Evolutionary conservation across 30 jellyfish, hydroid and myxozoan species (phyloP), one percentile per base, ranked within the genome.

Genomic region (Turritopsis dohrnii): DNA sequence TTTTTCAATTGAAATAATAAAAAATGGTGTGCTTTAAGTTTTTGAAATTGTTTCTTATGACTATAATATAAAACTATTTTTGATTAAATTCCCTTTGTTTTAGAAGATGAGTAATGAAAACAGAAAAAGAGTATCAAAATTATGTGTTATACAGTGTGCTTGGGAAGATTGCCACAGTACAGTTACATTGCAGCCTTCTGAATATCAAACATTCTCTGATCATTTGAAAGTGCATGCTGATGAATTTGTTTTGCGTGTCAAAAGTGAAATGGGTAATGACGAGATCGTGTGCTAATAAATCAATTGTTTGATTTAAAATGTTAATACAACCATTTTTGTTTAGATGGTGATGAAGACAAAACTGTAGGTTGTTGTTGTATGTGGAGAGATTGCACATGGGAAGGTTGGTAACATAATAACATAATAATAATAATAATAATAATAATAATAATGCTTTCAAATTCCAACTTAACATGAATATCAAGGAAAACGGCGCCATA

Each of bases 331-430:
- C 3, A 23, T 18, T 76, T 28, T 8, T 28, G 8, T 16, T 28
- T 76, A 76, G 87, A 80, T 52, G 27, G 28, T 19, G 29, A 31
- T 26, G 87, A 80, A 17, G 87, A 80, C 20, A 80, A 80, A 53
- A 31, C 87, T 3, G 22, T 80, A 13, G 52, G 60, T 53, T 80
- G 87, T 53, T 80, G 87, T 26, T 80, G 87, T 0, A 80, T 80
- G 87, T 80, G 87, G 87, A 65, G 81, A 80, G 87, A 54, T 21
- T 80, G 87, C 79, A 31, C 87, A 26, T 80, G 87, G 87, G 87
- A 80, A 80, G 87, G 87, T 80, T 9, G 21, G 86, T 25, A 0
- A 19, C 26, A 18, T 19, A 21, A 72, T n/a, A 19, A n/a, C n/a
- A n/a, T n/a, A n/a, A n/a, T n/a, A n/a, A n/a, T n/a, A n/a, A n/a